A percentile compares a stretch with the other conserved stretches of the same genome.
Conservation (phyloP, 2,113 vertebrate species). For the Panthera uncia region DNA sequence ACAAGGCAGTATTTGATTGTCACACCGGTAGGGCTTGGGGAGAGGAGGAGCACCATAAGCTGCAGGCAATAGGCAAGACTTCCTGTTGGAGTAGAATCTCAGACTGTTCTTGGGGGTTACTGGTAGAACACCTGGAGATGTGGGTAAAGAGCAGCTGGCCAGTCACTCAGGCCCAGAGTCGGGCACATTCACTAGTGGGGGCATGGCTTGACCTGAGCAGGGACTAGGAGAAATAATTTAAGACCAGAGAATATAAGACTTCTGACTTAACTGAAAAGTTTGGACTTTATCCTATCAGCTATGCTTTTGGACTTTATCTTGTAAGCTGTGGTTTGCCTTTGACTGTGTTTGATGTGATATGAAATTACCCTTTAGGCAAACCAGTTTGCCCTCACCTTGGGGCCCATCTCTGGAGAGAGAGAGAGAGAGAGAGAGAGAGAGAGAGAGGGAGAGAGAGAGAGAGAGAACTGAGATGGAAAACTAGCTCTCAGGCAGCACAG, state of each 20-base stretch:
- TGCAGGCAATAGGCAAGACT: background rate
- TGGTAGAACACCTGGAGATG: background rate
- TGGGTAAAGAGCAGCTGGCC: background rate
- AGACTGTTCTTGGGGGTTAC: too few relatives aligned
- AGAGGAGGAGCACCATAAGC: background rate
- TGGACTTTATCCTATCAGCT: background rate
- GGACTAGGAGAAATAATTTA: background rate
- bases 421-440: background rate
- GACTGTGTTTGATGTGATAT: background rate
- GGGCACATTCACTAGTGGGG: background rate
- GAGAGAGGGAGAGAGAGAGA: background rate
- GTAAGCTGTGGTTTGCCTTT: background rate
- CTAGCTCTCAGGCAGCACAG: background rate
- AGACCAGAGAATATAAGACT: background rate
- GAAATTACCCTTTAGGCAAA: background rate
- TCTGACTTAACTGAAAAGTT: background rate
- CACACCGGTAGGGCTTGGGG: background rate
- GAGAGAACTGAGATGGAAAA: background rate
- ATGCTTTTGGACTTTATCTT: background rate
- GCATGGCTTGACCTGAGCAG: background rate
- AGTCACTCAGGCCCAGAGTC: background rate
- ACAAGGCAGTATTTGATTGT: background rate
- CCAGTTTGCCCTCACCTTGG: background rate
- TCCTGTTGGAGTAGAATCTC: background rate
- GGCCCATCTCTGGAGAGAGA: background rate